phyloP scores from a whole-genome alignment of 2,113 vertebrate genomes.

The Melanocharis versteri region DNA sequence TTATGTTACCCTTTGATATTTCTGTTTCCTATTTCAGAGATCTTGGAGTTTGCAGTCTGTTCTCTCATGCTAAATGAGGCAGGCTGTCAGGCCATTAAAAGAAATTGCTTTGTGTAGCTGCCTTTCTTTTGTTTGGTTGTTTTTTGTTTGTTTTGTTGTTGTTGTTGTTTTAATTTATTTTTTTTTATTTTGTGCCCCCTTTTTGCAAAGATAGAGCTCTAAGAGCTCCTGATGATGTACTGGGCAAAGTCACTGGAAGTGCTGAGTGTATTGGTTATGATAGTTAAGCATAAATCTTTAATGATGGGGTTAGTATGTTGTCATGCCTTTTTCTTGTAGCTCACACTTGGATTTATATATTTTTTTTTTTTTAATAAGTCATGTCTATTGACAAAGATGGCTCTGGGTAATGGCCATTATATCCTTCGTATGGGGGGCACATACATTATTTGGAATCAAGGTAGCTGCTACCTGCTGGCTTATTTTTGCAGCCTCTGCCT shows the following conservation, averaged over 20 bases:
- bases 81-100: neutral
- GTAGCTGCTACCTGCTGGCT: neutral
- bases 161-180: no score
- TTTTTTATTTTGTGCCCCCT: neutral
- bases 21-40: neutral
- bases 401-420: neutral
- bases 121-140: no score
- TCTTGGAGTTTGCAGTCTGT: neutral
- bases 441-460: neutral
- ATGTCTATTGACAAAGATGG: neutral
- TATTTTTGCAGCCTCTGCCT: neutral
- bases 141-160: no score
- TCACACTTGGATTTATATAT: neutral
- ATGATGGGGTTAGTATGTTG: neutral
- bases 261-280: neutral
- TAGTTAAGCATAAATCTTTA: neutral
- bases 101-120: neutral
- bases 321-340: neutral
- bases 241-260: neutral
- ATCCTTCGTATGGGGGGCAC: rapidly evolving
- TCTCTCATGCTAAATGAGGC: neutral
- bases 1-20: neutral
- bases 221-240: neutral
- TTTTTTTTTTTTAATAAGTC: neutral
- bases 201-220: neutral